Evolutionary conservation across 2,888 invertebrate species (phyloP), one percentile per base, ranked within the genome.

Genomic region (Chorisops tibialis): DNA sequence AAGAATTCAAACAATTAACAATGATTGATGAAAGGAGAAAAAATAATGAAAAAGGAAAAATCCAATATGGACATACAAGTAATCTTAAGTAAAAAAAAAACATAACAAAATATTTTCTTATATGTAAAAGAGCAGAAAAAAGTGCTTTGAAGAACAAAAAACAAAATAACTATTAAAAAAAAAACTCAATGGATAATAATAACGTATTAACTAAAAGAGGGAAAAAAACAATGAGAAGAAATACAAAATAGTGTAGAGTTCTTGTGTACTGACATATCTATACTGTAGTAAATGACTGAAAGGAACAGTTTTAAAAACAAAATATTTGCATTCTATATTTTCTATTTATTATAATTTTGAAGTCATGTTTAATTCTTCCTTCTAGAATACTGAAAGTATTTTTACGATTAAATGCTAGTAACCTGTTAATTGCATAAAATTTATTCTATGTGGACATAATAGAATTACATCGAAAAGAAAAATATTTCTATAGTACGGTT

Each of bases 231-330:
- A 60, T 47, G 7, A 24, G 49, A 35, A 48, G 59, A 64, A 64
- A 54, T 61, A 59, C 58, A 59, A 64, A 54, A 62, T 64, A 64
- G 64, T 62, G 61, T 64, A 64, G 64, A 64, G 59, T 62, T 64
- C 64, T 64, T 64, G 64, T 64, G 64, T 64, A 64, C 64, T 64
- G 62, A 64, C 64, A 64, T 64, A 64, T 64, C 64, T 64, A 64
- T 64, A 64, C 64, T 64, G 64, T 64, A 64, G 64, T 64, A 62
- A 64, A 64, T 38, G 63, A 63, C 63, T 63, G 63, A 63, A 58
- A 60, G 49, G 41, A 60, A 60, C 37, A 47, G 30, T 30, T 30
- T n/a, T 7, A 30, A 30, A 30, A 30, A 30, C 30, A 9, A 30
- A 30, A n/a, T n/a, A n/a, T n/a, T n/a, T n/a, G n/a, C 41, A 41